phyloP scores from a whole-genome alignment of 2,888 invertebrate species.

The Melangyna quadrimaculata region DNA sequence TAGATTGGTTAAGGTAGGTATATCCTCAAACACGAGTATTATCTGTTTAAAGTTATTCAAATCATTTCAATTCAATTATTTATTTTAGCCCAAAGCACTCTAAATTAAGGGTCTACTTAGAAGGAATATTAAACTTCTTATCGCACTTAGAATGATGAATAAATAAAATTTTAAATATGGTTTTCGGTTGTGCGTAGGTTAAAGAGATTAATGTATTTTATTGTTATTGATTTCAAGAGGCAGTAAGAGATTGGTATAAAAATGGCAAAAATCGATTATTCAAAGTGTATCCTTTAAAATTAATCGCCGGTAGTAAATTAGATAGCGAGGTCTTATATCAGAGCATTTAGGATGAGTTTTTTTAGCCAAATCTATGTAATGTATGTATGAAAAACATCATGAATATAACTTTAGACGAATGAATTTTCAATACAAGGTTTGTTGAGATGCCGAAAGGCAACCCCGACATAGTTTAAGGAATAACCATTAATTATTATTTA shows the following conservation, averaged over 20 bases:
- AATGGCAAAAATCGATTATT: background rate
- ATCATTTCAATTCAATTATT: slow-evolving; percentile 13
- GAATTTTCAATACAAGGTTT: no score
- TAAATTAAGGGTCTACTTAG: slow-evolving; percentile 1
- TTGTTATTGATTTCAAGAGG: background rate
- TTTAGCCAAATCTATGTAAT: no score
- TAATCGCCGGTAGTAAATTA: no score
- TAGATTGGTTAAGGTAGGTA: background rate
- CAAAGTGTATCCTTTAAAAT: no score
- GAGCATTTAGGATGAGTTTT: no score
- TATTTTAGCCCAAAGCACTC: background rate
- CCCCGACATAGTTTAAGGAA: no score
- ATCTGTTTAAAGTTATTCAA: slow-evolving; percentile 1
- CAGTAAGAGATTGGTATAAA: background rate
- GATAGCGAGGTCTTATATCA: no score
- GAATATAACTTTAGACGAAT: no score
- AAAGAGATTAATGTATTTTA: background rate
- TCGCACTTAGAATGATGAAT: background rate
- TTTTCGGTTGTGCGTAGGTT: background rate
- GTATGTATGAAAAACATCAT: no score
- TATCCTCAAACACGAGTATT: background rate
- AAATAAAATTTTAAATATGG: background rate
- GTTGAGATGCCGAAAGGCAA: no score
- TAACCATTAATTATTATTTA: no score
- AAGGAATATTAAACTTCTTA: slow-evolving; percentile 1